These are phyloP conservation scores for Hystrix cristata DNA, from an alignment of 2,113 vertebrate species.

Conservation along the genomic window DNA sequence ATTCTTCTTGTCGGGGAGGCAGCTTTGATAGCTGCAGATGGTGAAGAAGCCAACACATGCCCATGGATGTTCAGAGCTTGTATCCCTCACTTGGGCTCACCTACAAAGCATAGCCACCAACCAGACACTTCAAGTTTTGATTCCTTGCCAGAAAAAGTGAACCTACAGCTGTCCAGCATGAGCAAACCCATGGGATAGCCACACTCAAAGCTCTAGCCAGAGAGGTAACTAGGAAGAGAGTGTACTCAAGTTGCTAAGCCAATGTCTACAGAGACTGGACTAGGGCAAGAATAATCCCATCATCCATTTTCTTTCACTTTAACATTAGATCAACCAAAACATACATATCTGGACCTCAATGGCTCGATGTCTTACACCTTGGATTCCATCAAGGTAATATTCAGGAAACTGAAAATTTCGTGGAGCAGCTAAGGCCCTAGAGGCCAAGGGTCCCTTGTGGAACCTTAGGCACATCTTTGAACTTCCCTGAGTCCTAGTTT, in stretches of 20 bases:
- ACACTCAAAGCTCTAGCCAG: neutral
- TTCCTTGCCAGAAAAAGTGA: neutral
- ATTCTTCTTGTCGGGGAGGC: neutral
- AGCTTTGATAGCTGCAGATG: neutral
- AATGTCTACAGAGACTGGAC: neutral
- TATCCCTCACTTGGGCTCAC: neutral
- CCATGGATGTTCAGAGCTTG: neutral
- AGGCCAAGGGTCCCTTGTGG: neutral
- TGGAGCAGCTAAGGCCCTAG: neutral
- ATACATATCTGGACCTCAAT: neutral
- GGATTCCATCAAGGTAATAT: neutral
- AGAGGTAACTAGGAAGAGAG: neutral
- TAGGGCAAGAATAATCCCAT: neutral
- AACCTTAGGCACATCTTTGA: neutral
- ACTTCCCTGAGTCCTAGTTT: neutral
- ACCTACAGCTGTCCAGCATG: neutral
- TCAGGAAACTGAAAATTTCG: neutral
- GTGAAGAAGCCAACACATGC: neutral
- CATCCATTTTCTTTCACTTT: neutral
- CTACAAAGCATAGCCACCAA: neutral
- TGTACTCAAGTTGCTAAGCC: neutral
- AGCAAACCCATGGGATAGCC: too few species aligned
- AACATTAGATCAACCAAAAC: neutral
- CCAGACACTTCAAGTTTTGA: neutral
- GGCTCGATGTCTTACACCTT: neutral